Conservation (phyloP, 2,113 vertebrate genomes). For the Sphaerodactylus townsendi region DNA sequence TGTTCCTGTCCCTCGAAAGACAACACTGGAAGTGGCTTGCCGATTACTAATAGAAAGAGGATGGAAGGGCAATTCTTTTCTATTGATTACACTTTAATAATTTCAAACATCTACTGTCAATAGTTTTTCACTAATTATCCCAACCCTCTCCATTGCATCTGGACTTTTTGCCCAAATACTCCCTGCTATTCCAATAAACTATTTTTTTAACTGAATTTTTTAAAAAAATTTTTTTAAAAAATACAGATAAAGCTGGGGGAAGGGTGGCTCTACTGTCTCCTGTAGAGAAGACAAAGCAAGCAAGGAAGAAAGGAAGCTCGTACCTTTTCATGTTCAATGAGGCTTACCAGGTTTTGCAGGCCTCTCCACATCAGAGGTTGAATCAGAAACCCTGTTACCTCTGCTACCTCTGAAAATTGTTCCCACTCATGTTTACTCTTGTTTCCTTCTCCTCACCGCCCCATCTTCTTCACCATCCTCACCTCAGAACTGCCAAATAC, state of each 20-base stretch:
- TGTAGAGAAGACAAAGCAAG: slow-evolving; percentile 70
- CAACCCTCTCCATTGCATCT: neutral
- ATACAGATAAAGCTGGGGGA: slow-evolving; percentile 11
- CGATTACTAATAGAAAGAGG: neutral
- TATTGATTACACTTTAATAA: neutral
- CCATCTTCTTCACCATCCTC: neutral
- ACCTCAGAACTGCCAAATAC: neutral
- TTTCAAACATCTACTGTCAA: neutral
- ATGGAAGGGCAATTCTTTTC: neutral
- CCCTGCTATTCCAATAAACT: neutral
- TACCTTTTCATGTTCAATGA: slow-evolving; percentile 81
- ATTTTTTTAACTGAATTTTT: neutral
- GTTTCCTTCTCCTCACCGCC: neutral
- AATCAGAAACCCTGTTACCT: slow-evolving; percentile 66
- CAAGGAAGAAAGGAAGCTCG: slow-evolving; percentile 72
- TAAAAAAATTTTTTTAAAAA: rapidly evolving
- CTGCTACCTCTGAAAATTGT: slow-evolving; percentile 59
- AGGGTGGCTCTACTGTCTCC: slow-evolving; percentile 42
- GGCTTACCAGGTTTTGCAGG: slow-evolving; percentile 72
- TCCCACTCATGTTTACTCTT: slow-evolving; percentile 44
- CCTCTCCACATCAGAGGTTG: no score
- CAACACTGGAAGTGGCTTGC: neutral
- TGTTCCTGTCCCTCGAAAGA: neutral
- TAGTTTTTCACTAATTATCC: neutral
- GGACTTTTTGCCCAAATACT: slow-evolving; percentile 1